phyloP scores from a whole-genome alignment of 2,888 invertebrate genomes.

The Ypsolopha sequella region DNA sequence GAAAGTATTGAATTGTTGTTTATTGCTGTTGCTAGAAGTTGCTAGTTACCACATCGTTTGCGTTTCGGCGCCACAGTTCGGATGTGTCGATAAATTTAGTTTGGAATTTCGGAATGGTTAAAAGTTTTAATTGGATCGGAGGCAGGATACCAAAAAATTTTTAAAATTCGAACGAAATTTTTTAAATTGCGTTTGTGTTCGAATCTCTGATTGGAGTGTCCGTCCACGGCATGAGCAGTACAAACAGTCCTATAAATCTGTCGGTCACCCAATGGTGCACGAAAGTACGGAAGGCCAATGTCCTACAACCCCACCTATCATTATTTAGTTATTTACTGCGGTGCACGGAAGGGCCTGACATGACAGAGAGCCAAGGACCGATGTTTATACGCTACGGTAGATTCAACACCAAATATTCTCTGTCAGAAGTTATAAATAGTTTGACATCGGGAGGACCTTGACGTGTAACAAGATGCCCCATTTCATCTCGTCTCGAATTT shows the following conservation, averaged over 20 bases:
- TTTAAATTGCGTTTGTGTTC: too few relatives aligned
- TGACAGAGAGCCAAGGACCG: conserved; percentile 9
- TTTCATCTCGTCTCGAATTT: too few relatives aligned
- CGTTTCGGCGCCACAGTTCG: neutral
- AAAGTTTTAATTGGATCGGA: too few relatives aligned
- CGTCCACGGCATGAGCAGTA: too few relatives aligned
- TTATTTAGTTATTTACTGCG: conserved; percentile 23
- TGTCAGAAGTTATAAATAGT: neutral
- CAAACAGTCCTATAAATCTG: too few relatives aligned
- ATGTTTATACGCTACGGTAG: conserved; percentile 21
- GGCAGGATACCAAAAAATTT: too few relatives aligned
- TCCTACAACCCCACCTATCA: conserved; percentile 46
- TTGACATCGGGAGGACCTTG: neutral
- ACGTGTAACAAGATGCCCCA: neutral
- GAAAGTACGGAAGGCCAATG: conserved; percentile 45
- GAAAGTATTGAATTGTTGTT: conserved; percentile 36
- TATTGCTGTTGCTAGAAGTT: conserved; percentile 16
- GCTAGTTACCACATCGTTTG: conserved; percentile 7
- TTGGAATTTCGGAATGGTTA: neutral
- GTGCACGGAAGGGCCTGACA: conserved; percentile 37
- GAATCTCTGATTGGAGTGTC: too few relatives aligned
- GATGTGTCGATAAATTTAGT: neutral
- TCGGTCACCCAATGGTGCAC: conserved; percentile 1
- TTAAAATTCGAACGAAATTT: too few relatives aligned
- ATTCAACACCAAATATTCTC: conserved; percentile 1